Percentiles rank a stretch among this genome's conserved stretches.
phyloP scores from a whole-genome alignment of 2,113 vertebrate genomes.

The Percina caprodes region DNA sequence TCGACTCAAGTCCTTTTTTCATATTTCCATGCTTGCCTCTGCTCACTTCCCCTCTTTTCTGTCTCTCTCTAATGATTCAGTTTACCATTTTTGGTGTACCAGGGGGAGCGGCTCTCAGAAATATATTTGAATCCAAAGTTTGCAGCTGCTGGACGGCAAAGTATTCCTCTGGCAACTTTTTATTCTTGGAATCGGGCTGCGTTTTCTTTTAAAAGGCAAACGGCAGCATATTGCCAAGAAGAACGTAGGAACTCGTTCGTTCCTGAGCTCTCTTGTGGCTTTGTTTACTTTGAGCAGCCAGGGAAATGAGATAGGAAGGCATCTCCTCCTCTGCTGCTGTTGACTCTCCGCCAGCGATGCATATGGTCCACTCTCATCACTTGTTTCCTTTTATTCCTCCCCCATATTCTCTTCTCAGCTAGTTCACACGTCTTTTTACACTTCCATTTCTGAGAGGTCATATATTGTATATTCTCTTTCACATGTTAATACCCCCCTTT shows the following conservation, averaged over 20 bases:
- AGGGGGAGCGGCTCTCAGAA: slow-evolving; percentile 3
- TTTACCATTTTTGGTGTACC: slow-evolving; percentile 11
- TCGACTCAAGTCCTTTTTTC: slow-evolving; percentile 4
- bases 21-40: slow-evolving; percentile 41
- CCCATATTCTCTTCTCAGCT: slow-evolving; percentile 34
- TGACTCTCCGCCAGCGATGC: slow-evolving; percentile 45
- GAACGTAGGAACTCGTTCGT: neutral
- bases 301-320: slow-evolving; percentile 10
- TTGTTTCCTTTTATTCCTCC: slow-evolving; percentile 47
- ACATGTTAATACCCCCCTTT: neutral
- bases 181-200: neutral
- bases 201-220: slow-evolving; percentile 18
- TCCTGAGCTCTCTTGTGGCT: slow-evolving; percentile 14
- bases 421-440: slow-evolving; percentile 48
- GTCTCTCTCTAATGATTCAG: neutral
- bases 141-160: slow-evolving; percentile 6
- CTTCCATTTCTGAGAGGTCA: slow-evolving; percentile 25
- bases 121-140: slow-evolving; percentile 23
- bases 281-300: slow-evolving; percentile 41
- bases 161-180: neutral
- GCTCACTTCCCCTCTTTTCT: slow-evolving; percentile 4
- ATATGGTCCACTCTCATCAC: slow-evolving; percentile 36
- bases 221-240: neutral
- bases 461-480: slow-evolving; percentile 48
- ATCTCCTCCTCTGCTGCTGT: slow-evolving; percentile 37